Base-by-base conservation (phyloP, 2,113 vertebrate genomes). In the Brachionichthys hirsutus region DNA sequence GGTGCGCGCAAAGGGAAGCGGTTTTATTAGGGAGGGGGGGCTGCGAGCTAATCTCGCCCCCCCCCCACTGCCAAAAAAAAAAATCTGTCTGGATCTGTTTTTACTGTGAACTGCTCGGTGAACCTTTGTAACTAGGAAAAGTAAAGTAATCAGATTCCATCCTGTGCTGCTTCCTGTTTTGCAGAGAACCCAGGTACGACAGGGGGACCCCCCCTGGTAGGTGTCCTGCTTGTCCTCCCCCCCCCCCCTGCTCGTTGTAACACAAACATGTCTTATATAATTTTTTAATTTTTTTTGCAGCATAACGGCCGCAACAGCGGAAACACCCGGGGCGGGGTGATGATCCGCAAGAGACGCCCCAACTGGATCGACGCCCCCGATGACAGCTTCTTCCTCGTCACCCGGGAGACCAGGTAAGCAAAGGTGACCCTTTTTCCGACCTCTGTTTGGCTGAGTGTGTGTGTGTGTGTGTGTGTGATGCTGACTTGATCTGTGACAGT, bases 361-460 rank as follows among this genome's bases (percentile, higher is more conserved):
- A 95, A 95, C 65, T 96, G 94, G 94, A 93, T 95, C 13, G 93
- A 94, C 77, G 93, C 93, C 55, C 93, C 94, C 14, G 92, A 94
- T 51, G 94, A 94, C 89, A 93, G 93, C 87, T 96, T 95, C 88
- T 96, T 95, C 84, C 92, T 94, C 62, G 94, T 93, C 82, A 94
- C 93, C 77, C 88, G 93, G 89, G 94, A 96, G 89, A 94, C 94
- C 88, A 96, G 94, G 94, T 96, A 92, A 80, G 89, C 80, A 75
- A 83, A 83, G 73, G 73, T 75, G 73, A 87, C 78, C 62, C 38
- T 67, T 67, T n/a, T 48, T 0, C 70, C 61, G 64, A 77, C 56
- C 75, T 75, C 62, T 73, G 67, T 78, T 74, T 70, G 70, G 62
- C 48, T 50, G 12, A 20, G 54, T 82, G 54, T 77, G 61, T 71